Percentiles rank a stretch among this genome's conserved stretches.
Conservation (phyloP, 2,888 invertebrate species). For the Candidula unifasciata region DNA sequence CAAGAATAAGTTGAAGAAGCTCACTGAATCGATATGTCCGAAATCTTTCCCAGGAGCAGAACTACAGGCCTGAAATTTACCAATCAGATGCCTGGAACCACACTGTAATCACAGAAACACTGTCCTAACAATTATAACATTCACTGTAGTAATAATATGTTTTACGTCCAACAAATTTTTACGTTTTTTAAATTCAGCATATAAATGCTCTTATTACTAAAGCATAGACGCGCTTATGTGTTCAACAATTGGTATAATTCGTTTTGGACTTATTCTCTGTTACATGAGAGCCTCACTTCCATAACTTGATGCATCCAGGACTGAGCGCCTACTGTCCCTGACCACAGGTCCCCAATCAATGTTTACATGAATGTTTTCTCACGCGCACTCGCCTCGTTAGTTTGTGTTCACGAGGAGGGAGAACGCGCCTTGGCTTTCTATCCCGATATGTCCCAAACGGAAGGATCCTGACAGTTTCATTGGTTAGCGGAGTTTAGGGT, state of each 20-base stretch:
- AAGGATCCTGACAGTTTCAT: background rate
- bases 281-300: background rate
- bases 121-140: no score
- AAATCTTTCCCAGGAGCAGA: no score
- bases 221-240: no score
- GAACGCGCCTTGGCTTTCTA: background rate
- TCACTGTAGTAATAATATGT: no score
- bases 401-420: background rate
- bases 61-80: no score
- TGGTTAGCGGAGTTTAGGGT: background rate
- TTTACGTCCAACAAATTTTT: no score
- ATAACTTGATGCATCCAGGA: background rate
- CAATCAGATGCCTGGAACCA: no score
- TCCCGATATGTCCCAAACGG: background rate
- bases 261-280: background rate
- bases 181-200: no score
- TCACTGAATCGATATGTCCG: no score
- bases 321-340: background rate
- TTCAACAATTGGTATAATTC: background rate
- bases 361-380: conserved; percentile 3
- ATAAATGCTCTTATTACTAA: no score
- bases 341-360: background rate
- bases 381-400: background rate
- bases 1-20: no score
- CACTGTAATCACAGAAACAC: no score